phyloP scores from a whole-genome alignment of 2,797 vertebrate species.

The Tragopan temminckii region DNA sequence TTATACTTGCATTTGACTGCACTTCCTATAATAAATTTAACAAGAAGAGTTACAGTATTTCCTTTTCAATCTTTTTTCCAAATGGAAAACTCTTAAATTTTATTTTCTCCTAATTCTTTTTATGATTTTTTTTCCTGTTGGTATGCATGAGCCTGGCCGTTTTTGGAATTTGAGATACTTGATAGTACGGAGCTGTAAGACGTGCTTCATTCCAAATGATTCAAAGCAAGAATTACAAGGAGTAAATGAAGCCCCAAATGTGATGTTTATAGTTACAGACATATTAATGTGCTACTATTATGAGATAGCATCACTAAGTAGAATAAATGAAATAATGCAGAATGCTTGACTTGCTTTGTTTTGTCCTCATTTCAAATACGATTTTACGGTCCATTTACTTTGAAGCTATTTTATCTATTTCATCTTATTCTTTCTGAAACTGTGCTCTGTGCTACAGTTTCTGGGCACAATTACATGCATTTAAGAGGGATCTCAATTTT shows the following conservation, averaged over 20 bases:
- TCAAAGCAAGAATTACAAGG: not conserved
- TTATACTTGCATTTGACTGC: not conserved
- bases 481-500: constrained; percentile 22
- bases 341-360: constrained; percentile 59
- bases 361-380: constrained; percentile 51
- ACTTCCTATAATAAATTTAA: not conserved
- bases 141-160: not conserved
- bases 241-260: not conserved
- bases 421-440: not conserved
- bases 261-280: not conserved
- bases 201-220: not conserved
- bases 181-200: not conserved
- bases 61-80: not conserved
- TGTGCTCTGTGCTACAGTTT: not conserved
- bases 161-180: not conserved
- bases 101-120: not conserved
- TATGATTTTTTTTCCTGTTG: not conserved
- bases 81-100: not conserved
- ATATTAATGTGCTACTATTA: constrained; percentile 22
- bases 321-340: constrained; percentile 1
- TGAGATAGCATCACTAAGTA: constrained; percentile 24
- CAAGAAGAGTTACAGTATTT: not conserved
- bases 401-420: constrained; percentile 12
- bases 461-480: not conserved
- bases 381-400: constrained; percentile 67